Evolutionary conservation across 2,113 vertebrate genomes (phyloP), one percentile per base, ranked within the genome.

Genomic region (Paedocypris sp.): DNA sequence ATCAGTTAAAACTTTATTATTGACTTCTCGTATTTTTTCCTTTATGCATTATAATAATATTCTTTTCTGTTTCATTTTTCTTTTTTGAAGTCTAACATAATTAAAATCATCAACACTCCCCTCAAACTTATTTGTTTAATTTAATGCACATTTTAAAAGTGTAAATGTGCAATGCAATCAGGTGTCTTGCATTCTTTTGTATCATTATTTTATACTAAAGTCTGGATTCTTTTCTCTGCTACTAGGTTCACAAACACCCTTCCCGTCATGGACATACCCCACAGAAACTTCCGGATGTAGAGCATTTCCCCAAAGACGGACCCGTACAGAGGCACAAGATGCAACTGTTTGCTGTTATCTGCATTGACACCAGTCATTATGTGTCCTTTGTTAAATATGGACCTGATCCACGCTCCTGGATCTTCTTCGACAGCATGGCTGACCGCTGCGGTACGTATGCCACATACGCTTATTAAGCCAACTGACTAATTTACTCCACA

Each of bases 371-470:
- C 63, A 89, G 85, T 61, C 88, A 89, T 71, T 89, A 87, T 5
- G 84, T 89, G 53, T 84, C 85, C 29, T 89, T 87, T 52, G 82
- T 87, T 10, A 88, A 86, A 71, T 88, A 78, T 1, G 79, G 85
- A 22, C 42, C 79, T 1, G 69, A 74, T 10, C 58, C 75, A 18
- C 62, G 65, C 15, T 83, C 87, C 22, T 89, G 87, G 87, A 68
- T 89, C 18, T 89, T 89, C 69, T 89, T 87, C 46, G 86, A 89
- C 73, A 83, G 87, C 77, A 89, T 89, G 87, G 86, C 88, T 18
- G 85, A 88, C 71, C 73, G 80, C 78, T 76, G 68, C 3, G 80
- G 86, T 89, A 70, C 75, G 79, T 28, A 31, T 22, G 10, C n/a
- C 18, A 19, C 8, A 31, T n/a, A n/a, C n/a, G n/a, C n/a, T n/a